phyloP scores from a whole-genome alignment of 2,113 vertebrate species.

The Myxocyprinus asiaticus region DNA sequence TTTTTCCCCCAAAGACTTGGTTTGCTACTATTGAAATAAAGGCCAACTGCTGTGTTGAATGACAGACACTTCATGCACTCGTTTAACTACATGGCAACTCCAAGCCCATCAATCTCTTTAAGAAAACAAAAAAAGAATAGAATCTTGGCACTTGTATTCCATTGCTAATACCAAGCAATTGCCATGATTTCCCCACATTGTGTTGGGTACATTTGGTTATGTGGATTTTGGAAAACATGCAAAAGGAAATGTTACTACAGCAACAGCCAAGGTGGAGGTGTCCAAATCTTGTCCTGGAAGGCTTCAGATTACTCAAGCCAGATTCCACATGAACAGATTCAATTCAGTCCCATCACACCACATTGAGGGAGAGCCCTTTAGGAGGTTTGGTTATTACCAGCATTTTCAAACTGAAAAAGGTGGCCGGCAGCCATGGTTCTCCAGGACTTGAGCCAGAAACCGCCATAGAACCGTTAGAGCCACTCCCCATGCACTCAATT shows the following conservation, averaged over 20 bases:
- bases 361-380: constrained; percentile 20
- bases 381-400: constrained; percentile 17
- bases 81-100: constrained; percentile 1
- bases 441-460: constrained; percentile 11
- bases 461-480: background rate
- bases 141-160: background rate
- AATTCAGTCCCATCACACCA: background rate
- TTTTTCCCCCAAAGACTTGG: background rate
- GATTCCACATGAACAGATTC: constrained; percentile 25
- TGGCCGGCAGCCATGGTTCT: constrained; percentile 25
- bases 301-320: constrained; percentile 27
- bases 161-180: background rate
- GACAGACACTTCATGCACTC: background rate
- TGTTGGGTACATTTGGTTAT: background rate
- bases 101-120: constrained; percentile 6
- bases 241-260: constrained; percentile 16
- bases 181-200: background rate
- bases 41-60: background rate
- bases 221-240: constrained; percentile 29
- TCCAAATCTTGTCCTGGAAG: constrained; percentile 22
- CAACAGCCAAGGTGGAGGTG: constrained; percentile 16
- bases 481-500: constrained; percentile 1
- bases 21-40: background rate
- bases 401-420: constrained; percentile 15
- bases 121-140: constrained; percentile 4